Evolutionary conservation across 2,888 invertebrate species (phyloP).

Genomic region (Pilophorus perplexus): DNA sequence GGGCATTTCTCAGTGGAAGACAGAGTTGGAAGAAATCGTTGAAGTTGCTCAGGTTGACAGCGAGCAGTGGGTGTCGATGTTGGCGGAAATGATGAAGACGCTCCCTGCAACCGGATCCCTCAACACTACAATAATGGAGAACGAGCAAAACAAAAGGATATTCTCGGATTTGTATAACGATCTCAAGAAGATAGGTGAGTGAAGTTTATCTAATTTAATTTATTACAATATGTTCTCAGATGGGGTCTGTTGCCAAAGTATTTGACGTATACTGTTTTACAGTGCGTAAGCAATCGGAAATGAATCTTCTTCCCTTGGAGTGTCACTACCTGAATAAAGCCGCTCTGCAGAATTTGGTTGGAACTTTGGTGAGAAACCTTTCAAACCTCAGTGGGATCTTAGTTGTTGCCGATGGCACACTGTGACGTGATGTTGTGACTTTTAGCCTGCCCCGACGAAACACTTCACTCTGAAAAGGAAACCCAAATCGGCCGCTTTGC

Average conservation of each 20-base stretch:
- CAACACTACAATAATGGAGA: slow-evolving; percentile 83
- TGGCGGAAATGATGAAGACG: slow-evolving; percentile 91
- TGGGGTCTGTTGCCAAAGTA: too few relatives aligned
- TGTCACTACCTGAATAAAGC: slow-evolving; percentile 94
- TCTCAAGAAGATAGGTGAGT: slow-evolving; percentile 64
- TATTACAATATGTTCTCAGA: neutral
- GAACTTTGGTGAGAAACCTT: slow-evolving; percentile 51
- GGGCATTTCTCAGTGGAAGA: slow-evolving; percentile 95
- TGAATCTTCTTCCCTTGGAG: slow-evolving; percentile 85
- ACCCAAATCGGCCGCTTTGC: slow-evolving; percentile 87
- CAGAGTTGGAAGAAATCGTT: slow-evolving; percentile 89
- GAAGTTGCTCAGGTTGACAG: slow-evolving; percentile 89
- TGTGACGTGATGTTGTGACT: neutral
- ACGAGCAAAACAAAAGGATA: slow-evolving; percentile 85
- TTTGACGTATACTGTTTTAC: slow-evolving; percentile 30
- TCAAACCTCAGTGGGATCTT: too few relatives aligned
- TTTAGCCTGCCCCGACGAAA: slow-evolving; percentile 76
- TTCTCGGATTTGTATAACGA: slow-evolving; percentile 87
- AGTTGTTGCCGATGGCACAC: neutral
- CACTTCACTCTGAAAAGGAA: slow-evolving; percentile 91
- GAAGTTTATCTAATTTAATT: neutral
- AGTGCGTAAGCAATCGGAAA: slow-evolving; percentile 77
- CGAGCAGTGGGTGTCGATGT: slow-evolving; percentile 96
- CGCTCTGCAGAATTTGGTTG: slow-evolving; percentile 81
- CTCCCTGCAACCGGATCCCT: slow-evolving; percentile 86